Percentiles rank a stretch among this genome's conserved stretches.
phyloP scores from a whole-genome alignment of 2,888 invertebrate species.

The Brachylomia viminalis region DNA sequence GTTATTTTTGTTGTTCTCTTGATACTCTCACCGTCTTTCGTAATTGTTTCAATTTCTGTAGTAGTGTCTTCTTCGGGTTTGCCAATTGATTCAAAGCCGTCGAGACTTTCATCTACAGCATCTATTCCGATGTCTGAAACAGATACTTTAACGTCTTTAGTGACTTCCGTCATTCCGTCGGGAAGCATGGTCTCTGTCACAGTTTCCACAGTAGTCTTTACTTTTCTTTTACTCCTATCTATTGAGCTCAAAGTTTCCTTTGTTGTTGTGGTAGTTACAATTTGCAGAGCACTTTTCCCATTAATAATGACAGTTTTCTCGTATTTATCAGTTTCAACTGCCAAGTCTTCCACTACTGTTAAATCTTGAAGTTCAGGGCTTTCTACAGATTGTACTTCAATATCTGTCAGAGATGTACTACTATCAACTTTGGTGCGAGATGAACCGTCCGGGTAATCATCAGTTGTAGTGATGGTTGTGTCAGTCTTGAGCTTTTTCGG shows the following conservation, averaged over 20 bases:
- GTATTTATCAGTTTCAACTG: slow-evolving; percentile 77
- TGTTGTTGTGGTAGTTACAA: slow-evolving; percentile 82
- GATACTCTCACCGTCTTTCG: slow-evolving; percentile 77
- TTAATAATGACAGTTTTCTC: slow-evolving; percentile 78
- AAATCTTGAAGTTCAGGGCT: slow-evolving; percentile 79
- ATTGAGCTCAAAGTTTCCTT: slow-evolving; percentile 80
- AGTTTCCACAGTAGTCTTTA: slow-evolving; percentile 84
- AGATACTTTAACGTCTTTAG: slow-evolving; percentile 85
- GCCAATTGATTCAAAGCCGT: slow-evolving; percentile 74
- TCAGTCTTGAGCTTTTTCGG: slow-evolving; percentile 84
- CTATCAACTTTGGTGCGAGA: slow-evolving; percentile 84
- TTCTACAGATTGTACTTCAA: slow-evolving; percentile 75
- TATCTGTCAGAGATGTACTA: slow-evolving; percentile 82
- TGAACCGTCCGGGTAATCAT: slow-evolving; percentile 87
- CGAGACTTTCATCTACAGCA: slow-evolving; percentile 65
- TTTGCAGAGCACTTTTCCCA: slow-evolving; percentile 81
- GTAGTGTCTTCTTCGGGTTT: slow-evolving; percentile 76
- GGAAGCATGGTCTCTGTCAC: slow-evolving; percentile 82
- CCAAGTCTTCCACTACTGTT: slow-evolving; percentile 78
- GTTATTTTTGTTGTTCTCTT: slow-evolving; percentile 80
- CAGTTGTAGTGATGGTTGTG: slow-evolving; percentile 82
- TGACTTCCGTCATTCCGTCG: slow-evolving; percentile 83
- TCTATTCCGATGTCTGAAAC: slow-evolving; percentile 79
- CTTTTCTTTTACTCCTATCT: slow-evolving; percentile 81
- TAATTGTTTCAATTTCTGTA: slow-evolving; percentile 73